Evolutionary conservation across 1,140 invertebrate species (phyloP), one percentile per base, ranked within the genome.

Genomic region (Diabrotica undecimpunctata): DNA sequence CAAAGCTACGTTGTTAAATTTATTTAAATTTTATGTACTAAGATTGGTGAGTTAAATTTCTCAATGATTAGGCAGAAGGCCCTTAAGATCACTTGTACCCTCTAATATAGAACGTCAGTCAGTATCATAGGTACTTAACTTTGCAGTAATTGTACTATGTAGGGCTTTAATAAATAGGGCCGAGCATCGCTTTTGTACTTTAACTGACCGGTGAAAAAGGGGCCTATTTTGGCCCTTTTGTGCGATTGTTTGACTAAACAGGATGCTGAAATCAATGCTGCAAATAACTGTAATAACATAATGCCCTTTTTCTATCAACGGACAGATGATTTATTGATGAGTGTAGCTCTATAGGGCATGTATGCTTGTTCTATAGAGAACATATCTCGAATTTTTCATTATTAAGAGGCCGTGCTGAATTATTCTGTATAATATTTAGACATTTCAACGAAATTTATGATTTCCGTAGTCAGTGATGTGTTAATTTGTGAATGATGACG

Each of bases 291-390:
- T 70, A 70, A 70, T 75, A 73, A 71, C 70, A 75, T 75, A 74
- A 74, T 73, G 64, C 69, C 66, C 67, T 70, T 46, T 46, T 46
- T 46, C 41, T 65, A 60, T 70, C 54, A 51, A 65, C 62, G 63
- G 71, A 74, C 72, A 72, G 74, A 75, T 75, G 74, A 75, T 75
- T 75, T 75, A 75, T 75, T 71, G 41, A n/a, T n/a, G 62, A 64
- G 13, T 58, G 64, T 61, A 59, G 61, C 61, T 66, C 64, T 66
- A 68, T 73, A 71, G 69, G 70, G 65, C 66, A 46, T 59, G 25
- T 25, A 25, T 25, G 25, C 25, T 25, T 25, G 25, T 25, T 2
- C 25, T 25, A 25, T 25, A 25, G 25, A 25, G 25, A 8, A 46
- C n/a, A 62, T 13, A 37, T 62, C 51, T 14, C 36, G 61, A 58